A percentile compares a stretch with the other conserved stretches of the same genome.
phyloP scores from a whole-genome alignment of 2,113 vertebrate species.

The Misgurnus anguillicaudatus region DNA sequence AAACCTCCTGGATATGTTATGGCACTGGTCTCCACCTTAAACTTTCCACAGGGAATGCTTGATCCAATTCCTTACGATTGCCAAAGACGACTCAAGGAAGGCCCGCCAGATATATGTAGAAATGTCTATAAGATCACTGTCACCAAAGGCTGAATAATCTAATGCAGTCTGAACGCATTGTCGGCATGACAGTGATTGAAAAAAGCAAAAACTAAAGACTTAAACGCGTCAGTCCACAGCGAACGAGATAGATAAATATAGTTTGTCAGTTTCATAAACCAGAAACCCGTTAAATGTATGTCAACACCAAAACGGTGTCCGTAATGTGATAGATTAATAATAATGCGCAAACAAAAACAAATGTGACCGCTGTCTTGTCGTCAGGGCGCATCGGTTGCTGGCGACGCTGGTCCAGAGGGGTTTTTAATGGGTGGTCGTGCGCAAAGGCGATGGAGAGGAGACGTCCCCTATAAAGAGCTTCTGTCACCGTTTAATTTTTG shows the following conservation, averaged over 20 bases:
- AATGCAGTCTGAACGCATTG: slow-evolving; percentile 64
- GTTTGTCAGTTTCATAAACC: slow-evolving; percentile 60
- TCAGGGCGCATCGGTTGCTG: slow-evolving; percentile 70
- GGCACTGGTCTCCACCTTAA: slow-evolving; percentile 63
- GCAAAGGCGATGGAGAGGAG: slow-evolving; percentile 61
- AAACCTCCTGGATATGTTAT: slow-evolving; percentile 61
- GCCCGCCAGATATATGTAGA: slow-evolving; percentile 9
- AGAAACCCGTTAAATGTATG: slow-evolving; percentile 68
- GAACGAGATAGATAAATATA: slow-evolving; percentile 30
- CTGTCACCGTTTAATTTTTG: slow-evolving; percentile 45
- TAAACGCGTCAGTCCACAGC: slow-evolving; percentile 47
- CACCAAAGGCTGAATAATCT: slow-evolving; percentile 36
- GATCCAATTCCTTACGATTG: slow-evolving; percentile 52
- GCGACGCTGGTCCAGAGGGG: slow-evolving; percentile 72
- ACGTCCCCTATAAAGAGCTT: slow-evolving; percentile 62
- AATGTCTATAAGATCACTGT: slow-evolving; percentile 18
- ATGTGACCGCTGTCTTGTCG: slow-evolving; percentile 51
- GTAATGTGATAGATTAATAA: slow-evolving; percentile 54
- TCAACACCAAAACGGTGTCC: slow-evolving; percentile 64
- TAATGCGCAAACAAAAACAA: slow-evolving; percentile 54
- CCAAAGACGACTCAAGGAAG: slow-evolving; percentile 37
- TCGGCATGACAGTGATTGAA: slow-evolving; percentile 58
- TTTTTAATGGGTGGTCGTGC: slow-evolving; percentile 69
- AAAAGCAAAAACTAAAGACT: slow-evolving; percentile 48
- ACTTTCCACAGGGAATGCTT: slow-evolving; percentile 69